Evolutionary conservation across 30 jellyfish, hydroid and myxozoan species (phyloP), one percentile per base, ranked within the genome.

Genomic region (Chrysaora quinquecirrha): DNA sequence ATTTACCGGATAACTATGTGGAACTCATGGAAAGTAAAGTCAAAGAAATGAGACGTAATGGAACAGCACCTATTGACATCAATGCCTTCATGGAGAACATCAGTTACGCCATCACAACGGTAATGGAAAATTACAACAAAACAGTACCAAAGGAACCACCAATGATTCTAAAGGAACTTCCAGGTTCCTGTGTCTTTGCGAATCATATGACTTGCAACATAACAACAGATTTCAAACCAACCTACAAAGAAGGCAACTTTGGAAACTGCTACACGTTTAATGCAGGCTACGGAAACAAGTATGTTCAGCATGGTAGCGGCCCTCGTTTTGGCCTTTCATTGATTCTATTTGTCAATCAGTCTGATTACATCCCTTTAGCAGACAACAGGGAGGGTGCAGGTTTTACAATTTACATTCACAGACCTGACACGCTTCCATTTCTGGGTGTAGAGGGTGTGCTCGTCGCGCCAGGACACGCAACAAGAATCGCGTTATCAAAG

Each of bases 321-420:
- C 89, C 77, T 19, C 48, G 1, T 6, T 78, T 63, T 64, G 89
- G 89, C 73, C 64, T 78, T 1, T 68, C 70, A 21, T 20, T 78
- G 47, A 27, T 78, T 6, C 35, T 78, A 34, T 78, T 11, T 49
- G 73, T 64, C 25, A 78, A 78, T 19, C 82, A 78, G 22, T 62
- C 89, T 0, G 82, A 78, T 27, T 60, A 33, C 61, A 27, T 78
- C n/a, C 89, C 89, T 0, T 71, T 78, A 27, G 56, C 70, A 9
- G 82, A 60, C 28, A 78, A 76, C 0, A 46, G 29, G 0, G 60
- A 64, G 1, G 89, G 89, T 11, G 89, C 82, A 16, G 89, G 89
- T 0, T 78, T 78, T 27, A 54, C 89, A 25, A 32, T 78, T 1
- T 78, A 25, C 72, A 58, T 64, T 0, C 89, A 78, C 47, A 24